Percentiles rank a stretch among this genome's conserved stretches.
phyloP scores from a whole-genome alignment of 2,113 vertebrate genomes.

The Ammospiza caudacuta region DNA sequence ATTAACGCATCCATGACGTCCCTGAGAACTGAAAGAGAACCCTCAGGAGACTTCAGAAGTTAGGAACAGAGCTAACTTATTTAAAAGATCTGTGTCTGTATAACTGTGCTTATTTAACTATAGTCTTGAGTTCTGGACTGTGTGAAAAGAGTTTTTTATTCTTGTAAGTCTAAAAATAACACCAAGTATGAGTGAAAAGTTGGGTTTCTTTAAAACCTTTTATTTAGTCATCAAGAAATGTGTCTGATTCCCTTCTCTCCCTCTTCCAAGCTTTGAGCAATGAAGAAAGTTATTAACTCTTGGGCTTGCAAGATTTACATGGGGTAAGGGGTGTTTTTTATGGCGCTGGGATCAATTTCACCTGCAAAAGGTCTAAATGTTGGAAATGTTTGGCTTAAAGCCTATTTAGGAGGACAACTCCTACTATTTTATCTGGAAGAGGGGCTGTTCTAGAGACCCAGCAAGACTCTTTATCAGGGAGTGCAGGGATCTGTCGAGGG shows the following conservation, averaged over 20 bases:
- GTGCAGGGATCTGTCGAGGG: background rate
- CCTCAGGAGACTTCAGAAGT: conserved; percentile 14
- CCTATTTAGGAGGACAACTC: background rate
- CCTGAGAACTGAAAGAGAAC: conserved; percentile 13
- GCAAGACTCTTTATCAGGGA: background rate
- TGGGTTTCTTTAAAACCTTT: background rate
- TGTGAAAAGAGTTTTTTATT: background rate
- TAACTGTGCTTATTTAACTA: background rate
- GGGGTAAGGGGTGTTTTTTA: background rate
- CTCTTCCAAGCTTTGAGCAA: background rate
- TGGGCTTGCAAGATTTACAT: background rate
- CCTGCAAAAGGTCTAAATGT: background rate
- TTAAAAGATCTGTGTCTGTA: background rate
- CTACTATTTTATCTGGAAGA: background rate
- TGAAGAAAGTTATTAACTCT: background rate
- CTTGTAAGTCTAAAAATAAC: background rate
- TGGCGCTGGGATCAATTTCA: background rate
- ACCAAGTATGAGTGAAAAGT: background rate
- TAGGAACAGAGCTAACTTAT: background rate
- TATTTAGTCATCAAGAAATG: background rate
- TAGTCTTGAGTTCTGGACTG: background rate
- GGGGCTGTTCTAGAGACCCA: background rate
- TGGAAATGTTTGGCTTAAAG: background rate
- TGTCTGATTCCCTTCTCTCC: background rate
- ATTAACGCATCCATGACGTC: conserved; percentile 17